Base-by-base conservation (phyloP, 2,797 vertebrate genomes). In the Macropodus opercularis region DNA sequence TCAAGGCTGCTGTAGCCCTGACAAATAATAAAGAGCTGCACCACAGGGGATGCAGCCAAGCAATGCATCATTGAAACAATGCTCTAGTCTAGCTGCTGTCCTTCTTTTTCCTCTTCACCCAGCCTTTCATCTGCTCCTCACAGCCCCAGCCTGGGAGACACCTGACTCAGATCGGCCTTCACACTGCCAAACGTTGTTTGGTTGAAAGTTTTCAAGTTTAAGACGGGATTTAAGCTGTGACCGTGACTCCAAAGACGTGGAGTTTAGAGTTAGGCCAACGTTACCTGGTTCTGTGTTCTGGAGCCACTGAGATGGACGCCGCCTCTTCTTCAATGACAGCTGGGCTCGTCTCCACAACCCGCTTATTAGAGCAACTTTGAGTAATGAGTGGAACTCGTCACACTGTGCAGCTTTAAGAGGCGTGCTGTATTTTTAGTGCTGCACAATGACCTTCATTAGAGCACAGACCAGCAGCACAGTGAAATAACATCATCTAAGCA, bases 21-120 rank as follows among this genome's bases (percentile, higher is more conserved):
- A 81, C 69, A 75, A 74, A 69, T 77, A 87, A 89, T 74, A 85
- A 87, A 89, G 80, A 76, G 74, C 64, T 55, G 62, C 56, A 61
- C 81, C 64, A 72, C 42, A 51, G 77, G 81, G 79, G 67, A 66
- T 26, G 51, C 23, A 46, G 59, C 61, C 67, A 77, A 69, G 67
- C 26, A 76, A 86, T 83, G 72, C 64, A 74, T 90, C 83, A 77
- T 68, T 59, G 63, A 82, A 70, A 63, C 63, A 70, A 83, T 77
- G 69, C 67, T 70, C 47, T 44, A 78, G 62, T 81, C 54, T 32
- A 54, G 72, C 46, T 57, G 34, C 36, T 41, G 38, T 40, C 54
- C 42, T 55, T 31, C 21, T 50, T 64, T 73, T 61, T 35, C 22
- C 54, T 58, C 44, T 39, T 75, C 49, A 46, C 39, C 19, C 32